Conservation (phyloP, 64 coral and sea anemone species). For the Catalaphyllia jardinei region DNA sequence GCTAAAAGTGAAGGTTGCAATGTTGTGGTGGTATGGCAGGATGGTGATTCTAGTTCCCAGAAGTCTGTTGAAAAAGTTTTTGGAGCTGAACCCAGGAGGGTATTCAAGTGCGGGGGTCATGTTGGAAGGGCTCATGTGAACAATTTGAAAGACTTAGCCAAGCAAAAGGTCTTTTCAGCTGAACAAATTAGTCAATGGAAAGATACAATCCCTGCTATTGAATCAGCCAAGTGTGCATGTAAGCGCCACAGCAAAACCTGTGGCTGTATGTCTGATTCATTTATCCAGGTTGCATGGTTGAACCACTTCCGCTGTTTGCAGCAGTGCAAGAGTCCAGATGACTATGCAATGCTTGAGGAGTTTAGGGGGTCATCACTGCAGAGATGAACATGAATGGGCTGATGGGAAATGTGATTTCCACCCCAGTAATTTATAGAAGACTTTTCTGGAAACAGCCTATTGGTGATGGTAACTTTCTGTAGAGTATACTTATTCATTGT, state of each 20-base stretch:
- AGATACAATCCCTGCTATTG: neutral
- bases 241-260: constrained; percentile 7
- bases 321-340: constrained; percentile 29
- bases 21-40: constrained; percentile 43
- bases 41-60: constrained; percentile 13
- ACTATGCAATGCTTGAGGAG: neutral
- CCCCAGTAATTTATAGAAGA: neutral
- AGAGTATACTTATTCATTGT: too few relatives aligned
- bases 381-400: constrained; percentile 31
- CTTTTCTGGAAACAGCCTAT: too few relatives aligned
- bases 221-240: constrained; percentile 8
- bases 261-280: constrained; percentile 15
- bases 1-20: constrained; percentile 49
- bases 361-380: constrained; percentile 16
- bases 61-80: constrained; percentile 30
- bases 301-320: constrained; percentile 54
- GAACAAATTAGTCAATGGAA: constrained; percentile 7
- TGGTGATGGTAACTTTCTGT: too few relatives aligned
- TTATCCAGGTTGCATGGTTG: neutral
- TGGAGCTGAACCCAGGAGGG: constrained; percentile 11
- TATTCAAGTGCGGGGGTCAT: constrained; percentile 42
- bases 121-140: constrained; percentile 35
- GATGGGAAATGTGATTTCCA: constrained; percentile 42
- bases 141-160: constrained; percentile 8
- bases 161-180: constrained; percentile 9